A percentile compares a stretch with the other conserved stretches of the same genome.
These are phyloP conservation scores for Vombatus ursinus DNA, from an alignment of 2,113 vertebrate species.

Conservation along the genomic window DNA sequence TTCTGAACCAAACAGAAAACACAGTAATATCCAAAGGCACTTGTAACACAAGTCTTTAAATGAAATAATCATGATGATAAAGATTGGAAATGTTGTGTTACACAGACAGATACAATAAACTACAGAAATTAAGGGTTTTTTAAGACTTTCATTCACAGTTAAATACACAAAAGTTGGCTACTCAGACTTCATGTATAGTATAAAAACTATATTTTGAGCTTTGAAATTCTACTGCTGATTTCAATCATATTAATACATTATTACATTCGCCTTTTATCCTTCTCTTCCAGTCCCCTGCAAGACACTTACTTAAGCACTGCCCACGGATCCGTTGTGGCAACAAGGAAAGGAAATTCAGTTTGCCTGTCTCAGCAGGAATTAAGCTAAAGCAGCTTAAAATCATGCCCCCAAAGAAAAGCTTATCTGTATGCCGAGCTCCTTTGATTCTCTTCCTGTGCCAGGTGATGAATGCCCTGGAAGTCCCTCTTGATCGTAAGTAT, in stretches of 20 bases:
- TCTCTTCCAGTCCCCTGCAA: conserved; percentile 76
- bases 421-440: conserved; percentile 78
- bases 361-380: conserved; percentile 79
- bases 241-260: conserved; percentile 37
- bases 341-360: conserved; percentile 79
- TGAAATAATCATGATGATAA: conserved; percentile 30
- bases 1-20: background rate
- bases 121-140: conserved; percentile 45
- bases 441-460: conserved; percentile 89
- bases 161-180: conserved; percentile 72
- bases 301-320: conserved; percentile 67
- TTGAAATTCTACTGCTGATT: conserved; percentile 48
- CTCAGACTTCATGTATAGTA: conserved; percentile 68
- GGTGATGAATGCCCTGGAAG: conserved; percentile 90
- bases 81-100: conserved; percentile 32
- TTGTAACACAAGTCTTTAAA: conserved; percentile 39
- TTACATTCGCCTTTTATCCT: conserved; percentile 63
- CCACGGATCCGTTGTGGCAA: conserved; percentile 72
- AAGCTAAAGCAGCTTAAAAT: conserved; percentile 78
- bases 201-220: conserved; percentile 48
- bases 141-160: conserved; percentile 66
- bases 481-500: conserved; percentile 97
- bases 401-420: conserved; percentile 87
- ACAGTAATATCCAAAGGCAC: background rate
- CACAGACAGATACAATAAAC: background rate